These are phyloP conservation scores for Lucifuga dentata DNA, from an alignment of 2,113 vertebrate species.

Conservation along the genomic window DNA sequence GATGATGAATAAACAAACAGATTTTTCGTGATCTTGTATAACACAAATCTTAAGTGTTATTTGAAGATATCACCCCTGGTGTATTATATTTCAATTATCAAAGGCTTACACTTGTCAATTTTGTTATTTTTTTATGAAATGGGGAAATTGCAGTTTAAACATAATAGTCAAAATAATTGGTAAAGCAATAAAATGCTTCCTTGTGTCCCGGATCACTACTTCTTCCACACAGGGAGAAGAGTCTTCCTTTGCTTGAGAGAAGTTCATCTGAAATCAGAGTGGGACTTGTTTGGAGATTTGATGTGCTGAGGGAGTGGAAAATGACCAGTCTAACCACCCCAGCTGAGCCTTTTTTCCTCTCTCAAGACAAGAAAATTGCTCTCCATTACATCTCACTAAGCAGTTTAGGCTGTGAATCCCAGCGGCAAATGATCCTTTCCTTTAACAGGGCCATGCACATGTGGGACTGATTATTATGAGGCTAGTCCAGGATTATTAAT, in stretches of 20 bases:
- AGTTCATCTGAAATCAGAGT: conserved; percentile 70
- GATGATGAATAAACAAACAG: neutral
- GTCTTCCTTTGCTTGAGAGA: conserved; percentile 3
- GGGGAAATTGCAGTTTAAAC: conserved; percentile 46
- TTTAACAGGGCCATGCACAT: conserved; percentile 77
- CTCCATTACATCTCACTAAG: conserved; percentile 79
- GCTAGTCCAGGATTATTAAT: conserved; percentile 79
- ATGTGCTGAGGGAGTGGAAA: conserved; percentile 71
- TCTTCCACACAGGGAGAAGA: conserved; percentile 35
- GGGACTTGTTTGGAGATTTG: conserved; percentile 64
- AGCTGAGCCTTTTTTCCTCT: conserved; percentile 31
- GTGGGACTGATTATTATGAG: conserved; percentile 82
- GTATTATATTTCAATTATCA: conserved; percentile 37
- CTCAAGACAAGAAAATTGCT: conserved; percentile 83
- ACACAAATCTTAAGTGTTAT: conserved; percentile 29
- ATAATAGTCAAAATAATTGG: conserved; percentile 24
- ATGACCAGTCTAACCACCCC: conserved; percentile 58
- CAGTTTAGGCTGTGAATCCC: conserved; percentile 77
- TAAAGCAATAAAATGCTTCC: conserved; percentile 70
- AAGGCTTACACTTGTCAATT: conserved; percentile 46
- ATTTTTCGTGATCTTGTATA: conserved; percentile 30
- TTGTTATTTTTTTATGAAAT: conserved; percentile 54
- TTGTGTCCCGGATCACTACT: conserved; percentile 62
- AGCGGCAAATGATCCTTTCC: conserved; percentile 73
- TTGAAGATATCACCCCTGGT: conserved; percentile 18